Evolutionary conservation across 2,797 vertebrate species (phyloP).

Genomic region (Kryptolebias ocellatus): DNA sequence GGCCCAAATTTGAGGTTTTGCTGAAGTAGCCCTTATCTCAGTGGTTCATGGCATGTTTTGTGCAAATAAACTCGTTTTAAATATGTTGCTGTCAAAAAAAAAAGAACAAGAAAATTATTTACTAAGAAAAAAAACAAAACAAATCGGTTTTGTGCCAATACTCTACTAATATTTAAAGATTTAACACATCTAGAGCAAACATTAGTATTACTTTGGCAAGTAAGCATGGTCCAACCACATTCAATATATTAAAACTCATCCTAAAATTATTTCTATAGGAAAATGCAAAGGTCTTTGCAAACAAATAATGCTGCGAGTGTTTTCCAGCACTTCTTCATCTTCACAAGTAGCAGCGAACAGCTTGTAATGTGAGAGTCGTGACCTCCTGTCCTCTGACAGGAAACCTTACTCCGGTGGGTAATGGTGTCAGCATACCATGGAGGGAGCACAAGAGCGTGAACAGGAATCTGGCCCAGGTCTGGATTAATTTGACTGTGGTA

Average conservation of each 20-base stretch:
- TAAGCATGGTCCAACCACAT: no score
- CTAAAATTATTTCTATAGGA: no score
- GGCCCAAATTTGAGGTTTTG: background rate
- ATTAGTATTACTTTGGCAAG: background rate
- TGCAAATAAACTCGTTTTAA: background rate
- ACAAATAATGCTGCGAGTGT: background rate
- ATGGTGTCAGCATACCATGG: conserved; percentile 46
- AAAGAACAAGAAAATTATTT: background rate
- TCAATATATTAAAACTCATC: no score
- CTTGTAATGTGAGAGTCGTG: conserved; percentile 68
- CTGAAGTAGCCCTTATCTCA: background rate
- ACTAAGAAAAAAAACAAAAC: no score
- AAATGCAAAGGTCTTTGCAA: background rate
- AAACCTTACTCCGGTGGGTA: conserved; percentile 69
- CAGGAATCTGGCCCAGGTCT: conserved; percentile 28
- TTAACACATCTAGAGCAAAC: background rate
- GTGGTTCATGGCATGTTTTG: background rate
- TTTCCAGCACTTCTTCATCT: background rate
- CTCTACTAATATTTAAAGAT: no score
- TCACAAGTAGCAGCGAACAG: conserved; percentile 24
- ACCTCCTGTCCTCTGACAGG: conserved; percentile 44
- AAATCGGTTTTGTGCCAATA: no score
- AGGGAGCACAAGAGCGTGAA: conserved; percentile 34
- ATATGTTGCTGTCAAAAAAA: background rate
- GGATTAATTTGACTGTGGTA: conserved; percentile 33